Conservation (phyloP, 2,113 vertebrate genomes). For the Cervus canadensis region DNA sequence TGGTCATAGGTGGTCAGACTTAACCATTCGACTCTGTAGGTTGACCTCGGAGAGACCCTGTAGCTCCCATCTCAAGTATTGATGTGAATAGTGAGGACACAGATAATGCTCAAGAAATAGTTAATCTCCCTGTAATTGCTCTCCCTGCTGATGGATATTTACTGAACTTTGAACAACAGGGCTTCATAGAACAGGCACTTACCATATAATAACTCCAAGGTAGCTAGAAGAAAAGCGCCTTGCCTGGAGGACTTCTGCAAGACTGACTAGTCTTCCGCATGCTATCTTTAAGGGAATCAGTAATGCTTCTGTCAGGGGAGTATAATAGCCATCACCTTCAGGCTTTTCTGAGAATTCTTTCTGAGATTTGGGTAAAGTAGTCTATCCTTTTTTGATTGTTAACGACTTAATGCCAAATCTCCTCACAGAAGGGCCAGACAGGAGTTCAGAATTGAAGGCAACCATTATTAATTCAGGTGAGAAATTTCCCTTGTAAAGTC, state of each 20-base stretch:
- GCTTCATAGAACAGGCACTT: background rate
- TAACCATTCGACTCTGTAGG: background rate
- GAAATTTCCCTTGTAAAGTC: background rate
- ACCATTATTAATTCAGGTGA: background rate
- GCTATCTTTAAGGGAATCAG: background rate
- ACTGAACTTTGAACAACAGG: slow-evolving; percentile 1
- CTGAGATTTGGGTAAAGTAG: background rate
- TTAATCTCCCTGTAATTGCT: background rate
- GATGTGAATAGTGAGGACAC: background rate
- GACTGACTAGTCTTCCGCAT: background rate
- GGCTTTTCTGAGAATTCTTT: background rate
- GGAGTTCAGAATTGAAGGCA: slow-evolving; percentile 3
- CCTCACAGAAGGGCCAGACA: background rate
- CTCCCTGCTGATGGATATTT: slow-evolving; percentile 15
- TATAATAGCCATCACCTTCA: background rate
- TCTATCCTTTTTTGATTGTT: background rate
- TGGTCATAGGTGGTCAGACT: background rate
- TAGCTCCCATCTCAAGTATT: background rate
- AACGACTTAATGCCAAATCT: background rate
- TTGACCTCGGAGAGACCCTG: background rate
- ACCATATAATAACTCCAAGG: background rate
- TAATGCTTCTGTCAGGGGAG: background rate
- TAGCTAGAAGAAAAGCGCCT: background rate
- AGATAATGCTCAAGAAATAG: background rate
- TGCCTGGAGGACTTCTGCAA: background rate